A percentile compares a stretch with the other conserved stretches of the same genome.
phyloP scores from a whole-genome alignment of 2,113 vertebrate species.

The Struthidea cinerea region DNA sequence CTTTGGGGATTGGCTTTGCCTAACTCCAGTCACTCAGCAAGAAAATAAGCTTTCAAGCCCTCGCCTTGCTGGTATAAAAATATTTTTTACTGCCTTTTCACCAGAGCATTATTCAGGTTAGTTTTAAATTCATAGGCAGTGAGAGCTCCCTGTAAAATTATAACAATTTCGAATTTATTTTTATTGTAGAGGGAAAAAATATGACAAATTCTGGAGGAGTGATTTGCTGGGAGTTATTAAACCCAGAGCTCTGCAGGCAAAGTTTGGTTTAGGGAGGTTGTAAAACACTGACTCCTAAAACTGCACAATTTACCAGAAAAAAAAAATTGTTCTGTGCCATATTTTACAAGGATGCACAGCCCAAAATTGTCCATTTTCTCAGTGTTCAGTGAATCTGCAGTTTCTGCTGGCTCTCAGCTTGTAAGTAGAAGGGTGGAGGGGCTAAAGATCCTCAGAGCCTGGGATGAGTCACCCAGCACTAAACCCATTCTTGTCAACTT shows the following conservation, averaged over 20 bases:
- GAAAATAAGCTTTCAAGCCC: conserved; percentile 5
- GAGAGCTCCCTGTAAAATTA: neutral
- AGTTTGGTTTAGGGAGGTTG: neutral
- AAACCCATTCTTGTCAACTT: neutral
- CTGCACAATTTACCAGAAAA: neutral
- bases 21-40: neutral
- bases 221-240: neutral
- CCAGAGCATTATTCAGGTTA: neutral
- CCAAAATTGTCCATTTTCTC: neutral
- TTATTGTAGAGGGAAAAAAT: neutral
- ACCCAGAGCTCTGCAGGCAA: neutral
- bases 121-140: neutral
- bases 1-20: conserved; percentile 4
- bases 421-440: neutral
- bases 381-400: neutral
- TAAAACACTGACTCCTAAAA: neutral
- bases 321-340: neutral
- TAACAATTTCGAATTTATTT: neutral
- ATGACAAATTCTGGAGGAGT: neutral
- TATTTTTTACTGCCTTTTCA: neutral
- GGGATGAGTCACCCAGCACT: neutral
- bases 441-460: neutral
- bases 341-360: neutral
- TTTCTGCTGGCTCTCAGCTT: neutral
- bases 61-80: neutral